Evolutionary conservation across 2,797 vertebrate species (phyloP), one percentile per base, ranked within the genome.

Genomic region (Rhodeus uyekii): DNA sequence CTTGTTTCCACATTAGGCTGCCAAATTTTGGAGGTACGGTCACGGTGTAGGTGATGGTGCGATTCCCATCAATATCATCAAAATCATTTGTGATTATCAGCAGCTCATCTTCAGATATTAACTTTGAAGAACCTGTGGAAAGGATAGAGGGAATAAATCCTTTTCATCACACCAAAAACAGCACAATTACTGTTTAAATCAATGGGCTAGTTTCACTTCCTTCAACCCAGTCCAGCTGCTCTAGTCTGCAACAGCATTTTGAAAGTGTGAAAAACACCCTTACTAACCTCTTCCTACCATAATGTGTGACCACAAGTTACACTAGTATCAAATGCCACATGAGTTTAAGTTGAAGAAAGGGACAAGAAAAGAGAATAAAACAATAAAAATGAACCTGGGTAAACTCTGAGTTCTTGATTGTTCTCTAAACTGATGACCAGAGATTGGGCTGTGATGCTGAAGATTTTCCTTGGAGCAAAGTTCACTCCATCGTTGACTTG

Each of bases 401-500:
- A 97, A 64, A 98, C 90, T 84, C 89, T 55, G 2, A 99, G 83
- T 1, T 93, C 91, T 68, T 91, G 93, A 88, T 97, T 98, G 65
- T 88, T 92, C 90, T 96, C 93, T 81, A 98, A 84, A 34, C 84
- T 94, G 64, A 98, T 91, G 24, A 95, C 85, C 60, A 97, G 90
- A 0, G 61, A 90, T 75, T 34, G 88, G 83, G 96, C 96, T 0
- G 91, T 93, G 72, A 96, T 93, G 87, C 94, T 96, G 88, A 98
- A 98, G 88, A 96, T 96, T 85, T 97, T 95, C 5, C 86, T 87
- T 68, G 95, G 94, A 78, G 95, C 93, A 79, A 96, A 96, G 90
- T 98, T 97, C 87, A 96, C 87, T 5, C 97, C 96, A 5, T 98
- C 96, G 22, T 96, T 98, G 68, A 98, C 95, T 87, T 98, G 96